Evolutionary conservation across 30 jellyfish, hydroid and myxozoan species (phyloP), one percentile per base, ranked within the genome.

Genomic region (Phacellophora camtschatica): DNA sequence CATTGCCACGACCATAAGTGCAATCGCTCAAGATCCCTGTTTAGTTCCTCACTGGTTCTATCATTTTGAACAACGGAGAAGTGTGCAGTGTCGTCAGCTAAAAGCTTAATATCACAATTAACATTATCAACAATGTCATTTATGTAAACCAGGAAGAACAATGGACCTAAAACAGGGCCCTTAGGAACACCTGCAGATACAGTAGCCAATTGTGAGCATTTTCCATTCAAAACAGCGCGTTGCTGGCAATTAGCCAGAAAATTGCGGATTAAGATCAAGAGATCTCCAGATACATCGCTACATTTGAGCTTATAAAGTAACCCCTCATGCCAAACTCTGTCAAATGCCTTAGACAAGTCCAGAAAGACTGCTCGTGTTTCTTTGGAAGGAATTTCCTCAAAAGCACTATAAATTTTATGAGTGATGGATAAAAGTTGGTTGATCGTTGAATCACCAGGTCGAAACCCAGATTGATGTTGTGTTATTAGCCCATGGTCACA

Each of bases 121-220:
- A 80, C 68, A 63, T 80, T 80, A 12, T 80, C 83, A 65, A 51
- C 54, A 22, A 80, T n/a, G 65, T 80, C 91, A 80, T 80, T 80
- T 19, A 80, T 80, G 66, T 80, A 80, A 20, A 66, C 91, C 31
- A 80, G 75, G 68, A 65, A 64, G 36, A 77, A 49, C 39, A 80
- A 58, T n/a, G 74, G 91, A 35, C 91, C 85, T 25, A 80, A 75
- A 49, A 66, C 91, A 12, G 91, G 45, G 51, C 91, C 91, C 51
- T 80, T 85, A 12, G 91, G 91, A 25, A 80, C 85, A 48, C 91
- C 91, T 4, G 91, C 85, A 48, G 91, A 63, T 63, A 63, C 57
- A 12, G 74, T 66, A 12, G 61, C 86, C 91, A 85, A 80, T 25
- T 39, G 25, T 18, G 85, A 80, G 75, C 64, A 16, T 57, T 56